Percentiles rank a stretch among this genome's conserved stretches.
These are phyloP conservation scores for Clamator glandarius DNA, from an alignment of 2,797 vertebrate species.

Conservation along the genomic window DNA sequence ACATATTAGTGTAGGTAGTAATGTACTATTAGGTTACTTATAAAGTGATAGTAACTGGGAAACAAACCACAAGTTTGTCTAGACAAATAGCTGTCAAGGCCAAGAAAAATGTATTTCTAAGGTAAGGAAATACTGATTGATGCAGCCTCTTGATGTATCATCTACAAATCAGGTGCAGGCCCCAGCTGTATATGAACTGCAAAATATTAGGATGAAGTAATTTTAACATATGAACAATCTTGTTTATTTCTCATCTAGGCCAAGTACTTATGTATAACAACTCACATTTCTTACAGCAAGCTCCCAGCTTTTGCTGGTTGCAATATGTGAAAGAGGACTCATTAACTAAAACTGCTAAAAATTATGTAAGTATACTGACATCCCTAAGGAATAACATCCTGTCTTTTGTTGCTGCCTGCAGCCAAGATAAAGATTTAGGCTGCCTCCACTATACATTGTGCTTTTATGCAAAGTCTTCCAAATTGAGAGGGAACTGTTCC, in stretches of 20 bases:
- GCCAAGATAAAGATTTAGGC: neutral
- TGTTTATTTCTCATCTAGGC: neutral
- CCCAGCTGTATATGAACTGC: neutral
- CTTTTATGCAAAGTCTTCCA: neutral
- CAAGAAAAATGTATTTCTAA: neutral
- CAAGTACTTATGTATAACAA: neutral
- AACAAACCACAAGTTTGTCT: neutral
- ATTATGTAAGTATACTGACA: neutral
- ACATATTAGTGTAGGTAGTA: neutral
- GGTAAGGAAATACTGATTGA: neutral
- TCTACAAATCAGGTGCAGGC: accelerated
- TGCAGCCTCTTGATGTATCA: neutral
- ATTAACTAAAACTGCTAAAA: neutral
- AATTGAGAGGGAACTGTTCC: neutral
- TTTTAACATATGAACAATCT: neutral
- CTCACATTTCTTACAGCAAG: neutral
- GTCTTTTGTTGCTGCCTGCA: neutral
- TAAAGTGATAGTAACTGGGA: neutral
- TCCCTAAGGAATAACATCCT: neutral
- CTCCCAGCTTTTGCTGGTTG: neutral
- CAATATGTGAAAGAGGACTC: neutral
- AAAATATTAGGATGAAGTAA: neutral
- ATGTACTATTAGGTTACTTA: too few species aligned
- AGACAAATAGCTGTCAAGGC: neutral
- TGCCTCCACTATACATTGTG: neutral